These are phyloP conservation scores for Pelecanoides urinatrix DNA, from an alignment of 2,113 vertebrate genomes.

Conservation along the genomic window DNA sequence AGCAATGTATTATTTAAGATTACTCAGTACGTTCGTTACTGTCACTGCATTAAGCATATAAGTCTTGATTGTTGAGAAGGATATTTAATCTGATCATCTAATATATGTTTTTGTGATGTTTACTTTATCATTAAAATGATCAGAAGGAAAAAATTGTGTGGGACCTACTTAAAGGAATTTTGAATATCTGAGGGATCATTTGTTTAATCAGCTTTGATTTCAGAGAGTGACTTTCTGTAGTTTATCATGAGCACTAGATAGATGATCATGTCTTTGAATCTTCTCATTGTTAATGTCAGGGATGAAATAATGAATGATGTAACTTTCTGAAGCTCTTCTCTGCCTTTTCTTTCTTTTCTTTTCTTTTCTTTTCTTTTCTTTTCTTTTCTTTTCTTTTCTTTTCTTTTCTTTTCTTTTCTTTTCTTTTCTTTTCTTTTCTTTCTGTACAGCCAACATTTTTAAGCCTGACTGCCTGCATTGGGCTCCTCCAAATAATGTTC, in stretches of 20 bases:
- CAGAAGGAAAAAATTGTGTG: neutral
- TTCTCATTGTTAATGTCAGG: neutral
- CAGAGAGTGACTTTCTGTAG: neutral
- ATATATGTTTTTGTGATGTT: constrained; percentile 11
- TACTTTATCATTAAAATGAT: neutral
- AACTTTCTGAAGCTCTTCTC: neutral
- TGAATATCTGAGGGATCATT: neutral
- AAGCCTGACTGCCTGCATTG: neutral
- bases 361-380: neutral
- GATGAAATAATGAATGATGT: neutral
- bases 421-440: neutral
- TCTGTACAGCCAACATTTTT: neutral
- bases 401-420: neutral
- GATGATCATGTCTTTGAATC: neutral
- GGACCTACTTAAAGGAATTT: neutral
- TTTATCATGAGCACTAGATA: neutral
- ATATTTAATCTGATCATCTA: neutral
- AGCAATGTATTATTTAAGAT: neutral
- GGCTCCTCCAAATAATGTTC: neutral
- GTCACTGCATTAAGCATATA: neutral
- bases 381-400: neutral
- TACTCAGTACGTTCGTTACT: neutral
- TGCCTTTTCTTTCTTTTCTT: neutral
- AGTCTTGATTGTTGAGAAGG: neutral
- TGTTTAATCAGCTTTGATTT: neutral